Conservation (phyloP, 2,888 invertebrate genomes). For the Leptarthrus brevirostris region DNA sequence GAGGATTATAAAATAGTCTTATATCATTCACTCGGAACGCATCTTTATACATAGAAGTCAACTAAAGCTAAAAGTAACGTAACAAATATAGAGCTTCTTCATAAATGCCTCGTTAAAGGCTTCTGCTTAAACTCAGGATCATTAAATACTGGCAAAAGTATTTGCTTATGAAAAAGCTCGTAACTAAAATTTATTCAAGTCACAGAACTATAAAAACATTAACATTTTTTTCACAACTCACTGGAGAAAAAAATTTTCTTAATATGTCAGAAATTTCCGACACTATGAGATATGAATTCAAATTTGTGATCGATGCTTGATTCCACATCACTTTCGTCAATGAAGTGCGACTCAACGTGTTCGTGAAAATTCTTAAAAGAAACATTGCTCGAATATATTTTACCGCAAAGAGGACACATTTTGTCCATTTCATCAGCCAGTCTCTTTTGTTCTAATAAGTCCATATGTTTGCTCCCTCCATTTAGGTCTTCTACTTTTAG, state of each 20-base stretch:
- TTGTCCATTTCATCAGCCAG: conserved; percentile 66
- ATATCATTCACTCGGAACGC: not conserved
- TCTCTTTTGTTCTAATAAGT: conserved; percentile 62
- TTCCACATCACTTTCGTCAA: conserved; percentile 71
- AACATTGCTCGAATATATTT: conserved; percentile 71
- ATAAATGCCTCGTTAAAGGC: too few species aligned
- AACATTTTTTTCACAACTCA: conserved; percentile 58
- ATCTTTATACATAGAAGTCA: not conserved
- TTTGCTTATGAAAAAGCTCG: too few species aligned
- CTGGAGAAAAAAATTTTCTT: conserved; percentile 63
- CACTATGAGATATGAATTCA: conserved; percentile 68
- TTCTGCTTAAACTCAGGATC: too few species aligned
- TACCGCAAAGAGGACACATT: conserved; percentile 82
- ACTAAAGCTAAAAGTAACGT: conserved; percentile 1
- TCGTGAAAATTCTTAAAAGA: conserved; percentile 76
- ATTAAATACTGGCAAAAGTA: too few species aligned
- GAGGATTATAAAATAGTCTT: too few species aligned
- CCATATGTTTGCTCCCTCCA: conserved; percentile 59
- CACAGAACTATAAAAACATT: conserved; percentile 3
- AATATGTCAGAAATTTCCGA: conserved; percentile 66
- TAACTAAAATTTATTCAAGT: conserved; percentile 4
- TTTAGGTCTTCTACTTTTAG: conserved; percentile 8
- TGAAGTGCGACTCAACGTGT: conserved; percentile 83
- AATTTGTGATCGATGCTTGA: conserved; percentile 68
- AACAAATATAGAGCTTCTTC: too few species aligned